These are phyloP conservation scores for Oryzias dopingdopingensis DNA, from an alignment of 2,797 vertebrate genomes.

Conservation along the genomic window DNA sequence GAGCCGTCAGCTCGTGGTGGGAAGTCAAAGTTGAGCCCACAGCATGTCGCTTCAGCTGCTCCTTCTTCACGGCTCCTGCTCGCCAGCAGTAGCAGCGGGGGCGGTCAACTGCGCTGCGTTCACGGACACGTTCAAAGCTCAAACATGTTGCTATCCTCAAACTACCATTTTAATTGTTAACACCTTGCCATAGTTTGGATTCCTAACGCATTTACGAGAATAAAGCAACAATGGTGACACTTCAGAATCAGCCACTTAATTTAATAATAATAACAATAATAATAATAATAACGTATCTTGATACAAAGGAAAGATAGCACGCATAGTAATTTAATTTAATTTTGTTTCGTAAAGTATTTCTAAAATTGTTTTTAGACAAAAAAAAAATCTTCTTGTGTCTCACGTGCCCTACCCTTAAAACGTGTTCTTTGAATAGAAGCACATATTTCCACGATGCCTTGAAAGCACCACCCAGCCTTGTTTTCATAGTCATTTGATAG, in stretches of 20 bases:
- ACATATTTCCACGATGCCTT: background rate
- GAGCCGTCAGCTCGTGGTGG: conserved; percentile 33
- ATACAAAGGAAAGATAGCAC: too few relatives aligned
- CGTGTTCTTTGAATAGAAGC: background rate
- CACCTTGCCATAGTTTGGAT: background rate
- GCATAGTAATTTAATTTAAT: too few relatives aligned
- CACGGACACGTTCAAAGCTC: conserved; percentile 15
- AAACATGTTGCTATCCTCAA: background rate
- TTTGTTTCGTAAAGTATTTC: background rate
- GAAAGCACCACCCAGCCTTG: conserved; percentile 37
- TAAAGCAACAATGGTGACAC: too few relatives aligned
- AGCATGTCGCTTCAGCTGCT: conserved; percentile 24
- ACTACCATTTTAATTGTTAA: background rate
- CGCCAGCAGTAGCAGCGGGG: conserved; percentile 24
- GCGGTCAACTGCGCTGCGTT: conserved; percentile 49
- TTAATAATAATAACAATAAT: too few relatives aligned
- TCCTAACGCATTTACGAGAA: too few relatives aligned
- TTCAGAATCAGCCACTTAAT: too few relatives aligned
- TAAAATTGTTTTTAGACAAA: background rate
- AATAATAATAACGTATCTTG: too few relatives aligned
- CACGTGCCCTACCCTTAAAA: background rate
- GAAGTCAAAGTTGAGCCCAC: conserved; percentile 69
- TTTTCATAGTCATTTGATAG: conserved; percentile 1
- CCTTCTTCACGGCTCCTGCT: conserved; percentile 45
- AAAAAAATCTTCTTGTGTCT: background rate